Evolutionary conservation across 2,888 invertebrate genomes (phyloP).

Genomic region (Tiphia femorata): DNA sequence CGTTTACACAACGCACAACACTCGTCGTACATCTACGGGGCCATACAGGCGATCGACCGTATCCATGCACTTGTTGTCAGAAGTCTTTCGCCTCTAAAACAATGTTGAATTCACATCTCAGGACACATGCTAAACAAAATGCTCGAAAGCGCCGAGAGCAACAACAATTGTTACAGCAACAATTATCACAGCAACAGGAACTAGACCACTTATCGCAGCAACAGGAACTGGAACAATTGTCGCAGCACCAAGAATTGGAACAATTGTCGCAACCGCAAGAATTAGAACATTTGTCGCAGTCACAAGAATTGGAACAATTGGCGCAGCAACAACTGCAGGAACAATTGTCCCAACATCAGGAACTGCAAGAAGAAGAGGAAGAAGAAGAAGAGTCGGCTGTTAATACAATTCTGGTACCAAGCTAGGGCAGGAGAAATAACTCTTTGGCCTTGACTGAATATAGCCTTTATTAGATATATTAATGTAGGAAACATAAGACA

Average conservation of each 20-base stretch:
- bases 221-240: constrained; percentile 11
- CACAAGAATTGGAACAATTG: constrained; percentile 17
- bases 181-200: constrained; percentile 29
- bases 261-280: constrained; percentile 19
- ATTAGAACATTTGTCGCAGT: constrained; percentile 16
- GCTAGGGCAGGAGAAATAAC: too few relatives aligned
- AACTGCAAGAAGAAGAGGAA: too few relatives aligned
- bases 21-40: constrained; percentile 64
- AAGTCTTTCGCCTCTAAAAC: constrained; percentile 67
- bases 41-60: constrained; percentile 65
- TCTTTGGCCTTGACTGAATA: too few relatives aligned
- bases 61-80: constrained; percentile 62
- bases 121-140: constrained; percentile 65
- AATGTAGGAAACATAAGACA: too few relatives aligned
- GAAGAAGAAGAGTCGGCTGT: constrained; percentile 27
- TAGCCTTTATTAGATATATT: not conserved
- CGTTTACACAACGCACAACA: constrained; percentile 66
- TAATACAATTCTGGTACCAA: constrained; percentile 39
- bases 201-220: constrained; percentile 25
- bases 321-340: constrained; percentile 2
- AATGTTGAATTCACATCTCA: constrained; percentile 66
- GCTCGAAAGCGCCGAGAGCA: constrained; percentile 41
- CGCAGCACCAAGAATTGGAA: constrained; percentile 21
- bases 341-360: constrained; percentile 8
- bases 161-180: constrained; percentile 35